Conservation (phyloP, 2,888 invertebrate genomes). For the Epirrita christyi region DNA sequence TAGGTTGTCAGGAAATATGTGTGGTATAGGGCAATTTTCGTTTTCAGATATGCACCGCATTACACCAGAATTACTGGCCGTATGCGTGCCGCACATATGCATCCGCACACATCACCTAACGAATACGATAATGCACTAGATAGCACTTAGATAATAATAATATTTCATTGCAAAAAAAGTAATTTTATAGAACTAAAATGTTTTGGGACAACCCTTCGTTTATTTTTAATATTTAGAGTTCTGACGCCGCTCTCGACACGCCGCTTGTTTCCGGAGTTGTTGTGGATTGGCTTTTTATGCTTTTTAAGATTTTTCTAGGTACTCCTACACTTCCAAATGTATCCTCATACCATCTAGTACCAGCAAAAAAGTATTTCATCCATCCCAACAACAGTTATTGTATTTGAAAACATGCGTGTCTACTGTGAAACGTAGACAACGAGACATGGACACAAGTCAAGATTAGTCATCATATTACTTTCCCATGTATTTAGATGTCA, state of each 20-base stretch:
- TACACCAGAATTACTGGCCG: conserved; percentile 85
- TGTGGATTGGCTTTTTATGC: conserved; percentile 37
- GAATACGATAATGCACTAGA: conserved; percentile 81
- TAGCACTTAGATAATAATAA: conserved; percentile 82
- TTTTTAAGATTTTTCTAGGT: conserved; percentile 31
- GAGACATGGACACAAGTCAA: conserved; percentile 7
- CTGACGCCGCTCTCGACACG: conserved; percentile 79
- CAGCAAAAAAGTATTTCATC: conserved; percentile 4
- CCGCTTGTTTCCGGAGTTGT: conserved; percentile 57
- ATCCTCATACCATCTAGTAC: conserved; percentile 12
- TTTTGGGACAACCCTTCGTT: conserved; percentile 85
- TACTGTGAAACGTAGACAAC: conserved; percentile 21
- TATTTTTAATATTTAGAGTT: conserved; percentile 69
- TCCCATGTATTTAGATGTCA: not conserved
- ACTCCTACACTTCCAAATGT: conserved; percentile 10
- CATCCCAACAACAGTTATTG: conserved; percentile 1
- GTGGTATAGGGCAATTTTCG: conserved; percentile 85
- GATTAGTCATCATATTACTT: not conserved
- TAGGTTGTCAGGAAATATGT: conserved; percentile 81
- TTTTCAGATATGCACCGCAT: conserved; percentile 85
- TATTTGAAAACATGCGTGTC: conserved; percentile 17
- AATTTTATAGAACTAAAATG: conserved; percentile 76
- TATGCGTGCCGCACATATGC: conserved; percentile 85
- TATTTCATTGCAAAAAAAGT: conserved; percentile 65
- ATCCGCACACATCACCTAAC: conserved; percentile 84